These are phyloP conservation scores for Melanerpes formicivorus DNA, from an alignment of 2,113 vertebrate genomes.

Conservation along the genomic window DNA sequence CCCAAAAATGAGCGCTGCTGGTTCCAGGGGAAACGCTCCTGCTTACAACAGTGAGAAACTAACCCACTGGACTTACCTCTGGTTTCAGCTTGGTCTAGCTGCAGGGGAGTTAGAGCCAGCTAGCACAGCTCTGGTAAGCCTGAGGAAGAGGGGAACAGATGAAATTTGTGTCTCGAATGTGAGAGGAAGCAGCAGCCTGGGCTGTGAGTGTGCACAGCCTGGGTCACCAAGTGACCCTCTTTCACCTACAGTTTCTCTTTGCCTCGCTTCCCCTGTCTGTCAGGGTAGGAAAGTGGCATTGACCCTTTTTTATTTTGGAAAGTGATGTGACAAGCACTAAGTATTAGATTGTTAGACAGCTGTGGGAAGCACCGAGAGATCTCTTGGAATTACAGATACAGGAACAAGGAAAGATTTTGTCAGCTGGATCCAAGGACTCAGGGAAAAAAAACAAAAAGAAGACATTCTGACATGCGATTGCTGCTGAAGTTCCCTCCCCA, in stretches of 20 bases:
- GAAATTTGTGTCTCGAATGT: neutral
- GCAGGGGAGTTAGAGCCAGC: neutral
- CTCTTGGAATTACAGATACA: slow-evolving; percentile 57
- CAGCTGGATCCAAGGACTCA: slow-evolving; percentile 42
- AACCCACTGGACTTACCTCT: neutral
- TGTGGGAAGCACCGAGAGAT: slow-evolving; percentile 60
- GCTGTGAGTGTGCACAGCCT: fast-evolving
- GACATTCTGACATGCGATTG: slow-evolving; percentile 56
- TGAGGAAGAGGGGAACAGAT: neutral
- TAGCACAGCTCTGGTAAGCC: neutral
- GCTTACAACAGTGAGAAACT: neutral
- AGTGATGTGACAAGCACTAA: slow-evolving; percentile 55
- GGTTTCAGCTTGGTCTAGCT: neutral
- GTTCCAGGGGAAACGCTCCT: neutral
- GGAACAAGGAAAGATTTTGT: slow-evolving; percentile 63
- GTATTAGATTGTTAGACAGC: slow-evolving; percentile 51
- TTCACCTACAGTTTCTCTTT: neutral
- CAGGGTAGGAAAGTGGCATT: slow-evolving; percentile 27
- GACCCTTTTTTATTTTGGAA: slow-evolving; percentile 22
- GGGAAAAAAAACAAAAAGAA: neutral
- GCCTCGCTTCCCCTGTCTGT: neutral
- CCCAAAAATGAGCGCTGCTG: neutral
- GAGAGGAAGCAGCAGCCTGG: neutral
- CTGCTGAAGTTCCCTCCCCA: slow-evolving; percentile 44
- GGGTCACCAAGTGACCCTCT: neutral